Evolutionary conservation across 2,888 invertebrate species (phyloP).

Genomic region (Nemoura dubitans): DNA sequence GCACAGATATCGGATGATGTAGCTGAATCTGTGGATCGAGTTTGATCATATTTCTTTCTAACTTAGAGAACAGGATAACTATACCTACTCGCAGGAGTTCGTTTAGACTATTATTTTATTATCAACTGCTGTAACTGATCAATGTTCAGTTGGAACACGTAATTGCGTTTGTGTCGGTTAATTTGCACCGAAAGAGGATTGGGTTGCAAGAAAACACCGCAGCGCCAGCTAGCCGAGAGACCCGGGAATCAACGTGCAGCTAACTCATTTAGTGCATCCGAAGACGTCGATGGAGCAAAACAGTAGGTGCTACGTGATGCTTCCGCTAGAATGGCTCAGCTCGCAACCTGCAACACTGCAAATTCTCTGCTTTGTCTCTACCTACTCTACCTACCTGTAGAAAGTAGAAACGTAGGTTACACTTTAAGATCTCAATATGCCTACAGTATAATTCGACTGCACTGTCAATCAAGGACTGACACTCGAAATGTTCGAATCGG

Average conservation of each 20-base stretch:
- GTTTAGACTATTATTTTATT: neutral
- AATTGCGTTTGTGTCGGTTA: constrained; percentile 50
- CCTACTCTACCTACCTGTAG: too few species aligned
- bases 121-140: neutral
- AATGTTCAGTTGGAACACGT: constrained; percentile 37
- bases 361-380: too few species aligned
- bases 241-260: constrained; percentile 18
- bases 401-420: too few species aligned
- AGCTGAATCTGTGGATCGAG: neutral
- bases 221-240: constrained; percentile 24
- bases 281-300: neutral
- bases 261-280: constrained; percentile 36
- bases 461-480: too few species aligned
- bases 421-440: too few species aligned
- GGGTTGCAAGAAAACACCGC: constrained; percentile 50
- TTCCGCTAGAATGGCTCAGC: too few species aligned
- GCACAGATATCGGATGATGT: neutral
- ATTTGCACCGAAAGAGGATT: constrained; percentile 48
- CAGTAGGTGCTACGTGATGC: constrained; percentile 5
- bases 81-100: constrained; percentile 18
- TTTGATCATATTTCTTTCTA: neutral
- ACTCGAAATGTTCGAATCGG: too few species aligned
- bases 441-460: too few species aligned
- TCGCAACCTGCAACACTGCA: too few species aligned
- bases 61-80: neutral